phyloP scores from a whole-genome alignment of 1,140 invertebrate genomes.

The Metopolophium dirhodum region DNA sequence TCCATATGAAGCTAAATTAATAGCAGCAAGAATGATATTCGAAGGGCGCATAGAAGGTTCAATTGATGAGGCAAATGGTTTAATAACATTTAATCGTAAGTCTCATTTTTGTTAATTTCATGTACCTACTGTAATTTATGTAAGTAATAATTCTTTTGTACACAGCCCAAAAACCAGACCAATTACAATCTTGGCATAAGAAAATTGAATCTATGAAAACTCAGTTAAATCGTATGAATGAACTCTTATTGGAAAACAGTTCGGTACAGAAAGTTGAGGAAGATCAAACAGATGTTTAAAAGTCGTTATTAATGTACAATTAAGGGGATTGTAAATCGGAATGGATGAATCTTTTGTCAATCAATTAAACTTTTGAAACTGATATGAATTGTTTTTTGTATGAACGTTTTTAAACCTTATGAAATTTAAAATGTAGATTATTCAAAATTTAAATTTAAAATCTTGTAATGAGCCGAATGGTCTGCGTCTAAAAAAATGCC shows the following conservation, averaged over 20 bases:
- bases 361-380: too few species aligned
- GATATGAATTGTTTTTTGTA: too few species aligned
- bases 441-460: too few species aligned
- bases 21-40: slow-evolving; percentile 98
- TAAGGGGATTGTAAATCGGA: too few species aligned
- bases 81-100: slow-evolving; percentile 90
- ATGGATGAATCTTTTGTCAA: too few species aligned
- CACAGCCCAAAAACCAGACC: slow-evolving; percentile 70
- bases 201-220: slow-evolving; percentile 96
- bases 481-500: too few species aligned
- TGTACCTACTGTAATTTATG: background rate
- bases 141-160: slow-evolving; percentile 39
- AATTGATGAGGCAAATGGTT: slow-evolving; percentile 97
- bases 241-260: slow-evolving; percentile 79
- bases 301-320: too few species aligned
- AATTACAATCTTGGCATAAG: slow-evolving; percentile 95
- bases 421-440: too few species aligned
- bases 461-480: too few species aligned
- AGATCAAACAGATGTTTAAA: slow-evolving; percentile 36
- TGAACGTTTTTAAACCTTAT: too few species aligned
- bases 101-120: background rate
- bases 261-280: slow-evolving; percentile 36
- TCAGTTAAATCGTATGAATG: slow-evolving; percentile 96
- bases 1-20: slow-evolving; percentile 90
- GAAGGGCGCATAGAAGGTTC: slow-evolving; percentile 95